Base-by-base conservation (phyloP, 2,888 invertebrate genomes). In the Strigamia transsilvanica region DNA sequence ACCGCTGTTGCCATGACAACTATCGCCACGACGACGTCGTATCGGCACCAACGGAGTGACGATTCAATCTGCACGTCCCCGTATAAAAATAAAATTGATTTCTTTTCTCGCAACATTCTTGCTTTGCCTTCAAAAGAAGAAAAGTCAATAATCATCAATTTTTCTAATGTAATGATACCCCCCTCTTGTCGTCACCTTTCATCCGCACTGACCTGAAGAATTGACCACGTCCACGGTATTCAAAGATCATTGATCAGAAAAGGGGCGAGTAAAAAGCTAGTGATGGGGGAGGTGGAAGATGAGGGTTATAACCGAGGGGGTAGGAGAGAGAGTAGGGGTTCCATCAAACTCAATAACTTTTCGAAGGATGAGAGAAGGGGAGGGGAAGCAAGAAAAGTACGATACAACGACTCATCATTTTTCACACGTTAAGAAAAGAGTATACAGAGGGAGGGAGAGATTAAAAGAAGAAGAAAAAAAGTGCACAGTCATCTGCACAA, bases 351-450 rank as follows among this genome's bases (percentile, higher is more conserved):
- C 73, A 73, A 73, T 73, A 73, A 73, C 56, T 56, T 18, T 18
- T n/a, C 21, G 9, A 56, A 21, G 56, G 56, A 7, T 4, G 56
- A 21, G 10, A 21, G 27, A 3, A 9, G 56, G 18, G n/a, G 56
- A 56, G 10, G 56, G 18, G 32, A 73, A 21, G 21, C 13, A 23
- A 32, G 73, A 32, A 32, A 32, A 73, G 73, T 27, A 12, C 27
- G 73, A 73, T 73, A 73, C 73, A 73, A 73, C 73, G 73, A 73
- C 73, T 73, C 73, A 73, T 73, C 73, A 73, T 73, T 73, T 73
- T 73, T 73, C 73, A 73, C 73, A 73, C 73, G 73, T 73, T 73
- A 73, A 73, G 73, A 73, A 73, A 73, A 73, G 32, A 27, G 10
- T 56, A 56, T 18, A 32, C 73, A 73, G 73, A 32, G 73, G 73